Conservation (phyloP, 2,888 invertebrate genomes). For the Nycteola revayana region DNA sequence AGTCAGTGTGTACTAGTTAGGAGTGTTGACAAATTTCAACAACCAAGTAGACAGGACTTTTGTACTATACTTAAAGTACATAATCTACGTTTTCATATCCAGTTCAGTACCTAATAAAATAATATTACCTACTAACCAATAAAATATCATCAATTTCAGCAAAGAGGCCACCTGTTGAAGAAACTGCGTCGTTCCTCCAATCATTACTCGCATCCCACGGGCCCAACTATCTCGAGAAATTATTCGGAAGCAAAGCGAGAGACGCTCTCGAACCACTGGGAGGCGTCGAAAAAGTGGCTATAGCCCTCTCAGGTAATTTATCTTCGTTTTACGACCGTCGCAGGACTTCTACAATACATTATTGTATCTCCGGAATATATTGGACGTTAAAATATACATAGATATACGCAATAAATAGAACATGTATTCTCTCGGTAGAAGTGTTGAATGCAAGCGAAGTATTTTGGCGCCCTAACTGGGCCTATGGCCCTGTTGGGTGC, state of each 20-base stretch:
- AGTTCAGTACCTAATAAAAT: no score
- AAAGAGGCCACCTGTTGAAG: constrained; percentile 97
- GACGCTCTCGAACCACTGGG: constrained; percentile 95
- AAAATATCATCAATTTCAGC: constrained; percentile 79
- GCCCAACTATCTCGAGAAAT: constrained; percentile 97
- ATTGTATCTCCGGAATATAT: constrained; percentile 14
- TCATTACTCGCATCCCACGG: constrained; percentile 97
- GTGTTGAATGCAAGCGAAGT: constrained; percentile 5
- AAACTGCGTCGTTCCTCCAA: constrained; percentile 96
- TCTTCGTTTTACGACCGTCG: constrained; percentile 22
- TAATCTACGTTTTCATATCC: no score
- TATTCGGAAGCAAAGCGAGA: constrained; percentile 96
- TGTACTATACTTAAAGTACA: no score
- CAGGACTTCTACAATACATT: constrained; percentile 10
- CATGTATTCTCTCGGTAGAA: constrained; percentile 8
- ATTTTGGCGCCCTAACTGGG: constrained; percentile 25
- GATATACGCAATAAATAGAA: no score
- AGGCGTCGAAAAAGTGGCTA: constrained; percentile 97
- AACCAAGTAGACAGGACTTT: no score
- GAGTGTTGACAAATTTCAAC: no score
- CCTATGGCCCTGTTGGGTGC: constrained; percentile 2
- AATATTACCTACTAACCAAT: constrained; percentile 6
- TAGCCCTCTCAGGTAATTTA: constrained; percentile 92
- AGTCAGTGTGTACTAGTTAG: no score
- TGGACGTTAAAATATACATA: not conserved